A percentile compares a stretch with the other conserved stretches of the same genome.
Conservation (phyloP, 2,888 invertebrate genomes). For the Anagyrus pseudococci region DNA sequence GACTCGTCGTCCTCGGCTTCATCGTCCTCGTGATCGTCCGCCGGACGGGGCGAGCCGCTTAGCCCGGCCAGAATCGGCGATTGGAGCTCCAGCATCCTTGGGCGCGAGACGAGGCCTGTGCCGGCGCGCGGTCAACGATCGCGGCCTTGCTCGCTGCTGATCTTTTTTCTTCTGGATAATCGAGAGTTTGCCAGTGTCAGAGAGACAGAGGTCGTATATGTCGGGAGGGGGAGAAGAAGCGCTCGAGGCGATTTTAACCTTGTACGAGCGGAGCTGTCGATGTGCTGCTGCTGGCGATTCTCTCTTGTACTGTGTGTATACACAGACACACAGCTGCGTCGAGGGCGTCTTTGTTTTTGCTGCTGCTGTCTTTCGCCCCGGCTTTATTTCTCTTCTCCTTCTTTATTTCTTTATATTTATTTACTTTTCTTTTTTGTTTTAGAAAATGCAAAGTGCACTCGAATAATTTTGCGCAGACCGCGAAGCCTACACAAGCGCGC, state of each 20-base stretch:
- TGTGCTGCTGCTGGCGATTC: not conserved
- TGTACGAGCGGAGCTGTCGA: not conserved
- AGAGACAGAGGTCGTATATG: too few relatives aligned
- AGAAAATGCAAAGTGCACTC: too few relatives aligned
- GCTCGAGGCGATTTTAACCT: not conserved
- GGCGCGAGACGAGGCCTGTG: not conserved
- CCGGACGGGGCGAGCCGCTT: not conserved
- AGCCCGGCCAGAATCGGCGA: constrained; percentile 24
- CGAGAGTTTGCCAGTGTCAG: too few relatives aligned
- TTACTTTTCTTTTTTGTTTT: too few relatives aligned
- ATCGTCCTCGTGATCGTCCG: constrained; percentile 11
- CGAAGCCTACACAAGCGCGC: too few relatives aligned
- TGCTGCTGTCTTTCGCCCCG: not conserved
- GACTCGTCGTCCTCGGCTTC: constrained; percentile 21
- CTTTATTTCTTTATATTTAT: too few relatives aligned
- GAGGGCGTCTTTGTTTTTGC: not conserved
- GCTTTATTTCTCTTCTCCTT: too few relatives aligned
- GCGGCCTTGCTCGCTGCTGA: not conserved
- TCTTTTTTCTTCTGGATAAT: not conserved
- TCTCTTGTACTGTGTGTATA: too few relatives aligned
- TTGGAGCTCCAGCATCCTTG: constrained; percentile 33
- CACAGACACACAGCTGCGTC: not conserved
- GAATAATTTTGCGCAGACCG: too few relatives aligned
- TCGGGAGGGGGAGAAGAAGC: not conserved
- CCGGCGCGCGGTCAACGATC: not conserved